Conservation (phyloP, 2,797 vertebrate genomes). For the Coregonus sp. region DNA sequence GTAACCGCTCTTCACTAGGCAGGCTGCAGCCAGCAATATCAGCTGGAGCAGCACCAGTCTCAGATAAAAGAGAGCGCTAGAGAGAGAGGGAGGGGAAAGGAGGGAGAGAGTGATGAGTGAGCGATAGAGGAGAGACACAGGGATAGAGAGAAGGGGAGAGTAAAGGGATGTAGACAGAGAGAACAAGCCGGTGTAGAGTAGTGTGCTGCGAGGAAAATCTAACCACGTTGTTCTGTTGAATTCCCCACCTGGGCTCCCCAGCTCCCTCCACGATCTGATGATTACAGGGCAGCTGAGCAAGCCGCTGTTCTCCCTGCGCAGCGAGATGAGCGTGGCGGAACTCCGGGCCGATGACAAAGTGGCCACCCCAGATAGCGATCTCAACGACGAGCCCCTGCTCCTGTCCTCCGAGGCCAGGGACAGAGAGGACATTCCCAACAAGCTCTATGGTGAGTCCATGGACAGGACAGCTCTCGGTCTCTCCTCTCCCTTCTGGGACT, state of each 20-base stretch:
- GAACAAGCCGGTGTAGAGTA: conserved; percentile 69
- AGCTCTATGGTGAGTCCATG: conserved; percentile 92
- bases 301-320: conserved; percentile 94
- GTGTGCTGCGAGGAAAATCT: conserved; percentile 48
- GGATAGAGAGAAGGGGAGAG: conserved; percentile 64
- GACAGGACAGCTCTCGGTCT: conserved; percentile 16
- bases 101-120: conserved; percentile 59
- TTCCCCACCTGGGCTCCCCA: conserved; percentile 68
- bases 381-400: conserved; percentile 90
- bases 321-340: conserved; percentile 97
- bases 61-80: conserved; percentile 83
- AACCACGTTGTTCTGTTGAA: conserved; percentile 67
- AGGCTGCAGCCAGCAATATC: conserved; percentile 95
- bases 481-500: background rate
- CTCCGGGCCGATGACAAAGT: conserved; percentile 94
- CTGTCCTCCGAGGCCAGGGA: conserved; percentile 90
- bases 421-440: conserved; percentile 91
- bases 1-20: conserved; percentile 97
- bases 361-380: conserved; percentile 93
- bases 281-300: conserved; percentile 99
- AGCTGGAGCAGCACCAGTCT: conserved; percentile 85
- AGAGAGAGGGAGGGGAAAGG: conserved; percentile 47
- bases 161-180: conserved; percentile 72
- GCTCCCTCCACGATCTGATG: conserved; percentile 91
- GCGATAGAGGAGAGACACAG: conserved; percentile 44